A percentile compares a stretch with the other conserved stretches of the same genome.
Conservation (phyloP, 2,888 invertebrate genomes). For the Meiosimyza platycephala region DNA sequence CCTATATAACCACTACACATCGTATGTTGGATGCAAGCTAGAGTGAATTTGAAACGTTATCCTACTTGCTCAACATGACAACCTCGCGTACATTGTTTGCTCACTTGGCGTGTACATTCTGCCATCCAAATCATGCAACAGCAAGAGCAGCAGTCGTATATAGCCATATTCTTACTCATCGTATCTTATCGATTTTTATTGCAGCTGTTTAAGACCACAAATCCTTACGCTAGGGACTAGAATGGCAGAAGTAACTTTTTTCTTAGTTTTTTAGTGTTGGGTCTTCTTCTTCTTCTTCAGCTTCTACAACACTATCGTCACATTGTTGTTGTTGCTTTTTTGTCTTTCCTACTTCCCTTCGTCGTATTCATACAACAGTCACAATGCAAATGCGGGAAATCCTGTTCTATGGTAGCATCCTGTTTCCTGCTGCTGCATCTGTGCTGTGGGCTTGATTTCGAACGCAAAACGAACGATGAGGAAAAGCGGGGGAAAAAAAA, state of each 20-base stretch:
- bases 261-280: too few species aligned
- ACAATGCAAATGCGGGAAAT: conserved; percentile 10
- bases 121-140: not conserved
- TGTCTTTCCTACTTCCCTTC: not conserved
- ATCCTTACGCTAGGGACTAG: not conserved
- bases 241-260: not conserved
- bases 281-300: too few species aligned
- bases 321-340: not conserved
- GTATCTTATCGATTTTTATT: not conserved
- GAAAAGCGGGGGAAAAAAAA: not conserved
- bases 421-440: conserved; percentile 7
- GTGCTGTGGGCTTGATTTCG: conserved; percentile 9
- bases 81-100: too few species aligned
- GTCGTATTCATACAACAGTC: not conserved
- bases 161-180: not conserved
- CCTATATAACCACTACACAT: not conserved
- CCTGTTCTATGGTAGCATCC: conserved; percentile 11
- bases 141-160: too few species aligned
- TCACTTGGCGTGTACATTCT: conserved; percentile 1
- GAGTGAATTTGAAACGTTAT: not conserved
- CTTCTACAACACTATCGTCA: not conserved
- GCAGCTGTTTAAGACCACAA: not conserved
- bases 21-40: not conserved
- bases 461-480: not conserved
- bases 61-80: not conserved